Base-by-base conservation (phyloP, 92 coral and sea anemone genomes). In the Nematostella vectensis region DNA sequence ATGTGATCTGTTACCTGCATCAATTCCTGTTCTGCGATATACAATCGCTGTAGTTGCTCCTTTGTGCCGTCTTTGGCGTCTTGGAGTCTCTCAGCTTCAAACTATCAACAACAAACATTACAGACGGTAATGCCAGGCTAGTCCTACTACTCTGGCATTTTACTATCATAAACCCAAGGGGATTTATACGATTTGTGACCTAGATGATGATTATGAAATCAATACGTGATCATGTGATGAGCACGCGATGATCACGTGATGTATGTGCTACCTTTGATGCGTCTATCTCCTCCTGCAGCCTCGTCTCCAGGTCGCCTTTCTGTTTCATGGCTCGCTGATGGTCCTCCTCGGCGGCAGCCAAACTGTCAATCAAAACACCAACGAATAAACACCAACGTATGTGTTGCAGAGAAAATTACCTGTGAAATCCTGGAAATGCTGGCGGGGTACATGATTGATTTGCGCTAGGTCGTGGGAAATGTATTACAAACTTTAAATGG, bases 211-310 rank as follows among this genome's bases (percentile, higher is more conserved):
- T n/a, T n/a, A n/a, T n/a, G n/a, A n/a, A n/a, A n/a, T n/a, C n/a
- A n/a, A n/a, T n/a, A n/a, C n/a, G n/a, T n/a, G n/a, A n/a, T n/a
- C n/a, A n/a, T n/a, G n/a, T n/a, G n/a, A n/a, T n/a, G n/a, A n/a
- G n/a, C n/a, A n/a, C n/a, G n/a, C n/a, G n/a, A n/a, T n/a, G n/a
- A n/a, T n/a, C n/a, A n/a, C n/a, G n/a, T n/a, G n/a, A n/a, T n/a
- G n/a, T n/a, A n/a, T n/a, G n/a, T n/a, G n/a, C n/a, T 63, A 91
- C 98, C 83, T 91, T 85, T 0, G 98, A 76, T 13, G 68, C 57
- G 62, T 85, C 63, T 25, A 81, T 60, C 68, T 91, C 98, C 48
- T 81, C 87, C 44, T 77, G 69, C 10, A 91, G 79, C 38, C 86
- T 81, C 52, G 81, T 73, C 54, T 91, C 98, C 38, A 91, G 61